A percentile compares a stretch with the other conserved stretches of the same genome.
Evolutionary conservation across 2,888 invertebrate species (phyloP).

Genomic region (Melanostoma mellinum): DNA sequence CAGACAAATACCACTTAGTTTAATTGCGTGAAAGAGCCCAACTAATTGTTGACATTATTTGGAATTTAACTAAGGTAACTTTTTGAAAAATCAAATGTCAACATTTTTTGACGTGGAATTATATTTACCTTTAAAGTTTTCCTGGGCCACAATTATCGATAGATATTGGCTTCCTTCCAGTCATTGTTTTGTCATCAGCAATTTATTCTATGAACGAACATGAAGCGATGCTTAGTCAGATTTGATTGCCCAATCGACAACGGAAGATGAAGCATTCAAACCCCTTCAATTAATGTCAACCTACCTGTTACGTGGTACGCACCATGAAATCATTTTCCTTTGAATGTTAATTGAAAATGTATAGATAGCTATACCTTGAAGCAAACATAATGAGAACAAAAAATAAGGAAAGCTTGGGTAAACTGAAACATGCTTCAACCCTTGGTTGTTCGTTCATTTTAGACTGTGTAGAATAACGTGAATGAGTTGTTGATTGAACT

Average conservation of each 20-base stretch:
- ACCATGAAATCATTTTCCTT: neutral
- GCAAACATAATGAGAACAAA: neutral
- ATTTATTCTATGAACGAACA: neutral
- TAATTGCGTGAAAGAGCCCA: conserved; percentile 39
- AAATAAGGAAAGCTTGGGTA: neutral
- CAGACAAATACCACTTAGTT: conserved; percentile 58
- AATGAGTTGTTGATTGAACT: conserved; percentile 16
- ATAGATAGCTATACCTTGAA: neutral
- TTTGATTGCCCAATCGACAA: conserved; percentile 3
- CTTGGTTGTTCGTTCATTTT: conserved; percentile 11
- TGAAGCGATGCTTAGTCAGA: conserved; percentile 20
- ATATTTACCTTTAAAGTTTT: conserved; percentile 17
- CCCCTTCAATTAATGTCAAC: neutral
- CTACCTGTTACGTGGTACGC: neutral
- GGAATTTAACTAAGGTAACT: conserved; percentile 25
- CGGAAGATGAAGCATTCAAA: neutral
- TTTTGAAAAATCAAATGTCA: conserved; percentile 55
- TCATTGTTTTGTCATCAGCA: conserved; percentile 16
- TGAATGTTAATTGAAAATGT: neutral
- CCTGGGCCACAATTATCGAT: neutral
- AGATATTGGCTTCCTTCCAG: conserved; percentile 16
- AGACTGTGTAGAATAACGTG: neutral
- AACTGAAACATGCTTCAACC: conserved; percentile 5
- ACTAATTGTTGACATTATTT: conserved; percentile 45
- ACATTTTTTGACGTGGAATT: conserved; percentile 58